phyloP scores from a whole-genome alignment of 1,140 invertebrate genomes.

The Coenobita brevimanus region DNA sequence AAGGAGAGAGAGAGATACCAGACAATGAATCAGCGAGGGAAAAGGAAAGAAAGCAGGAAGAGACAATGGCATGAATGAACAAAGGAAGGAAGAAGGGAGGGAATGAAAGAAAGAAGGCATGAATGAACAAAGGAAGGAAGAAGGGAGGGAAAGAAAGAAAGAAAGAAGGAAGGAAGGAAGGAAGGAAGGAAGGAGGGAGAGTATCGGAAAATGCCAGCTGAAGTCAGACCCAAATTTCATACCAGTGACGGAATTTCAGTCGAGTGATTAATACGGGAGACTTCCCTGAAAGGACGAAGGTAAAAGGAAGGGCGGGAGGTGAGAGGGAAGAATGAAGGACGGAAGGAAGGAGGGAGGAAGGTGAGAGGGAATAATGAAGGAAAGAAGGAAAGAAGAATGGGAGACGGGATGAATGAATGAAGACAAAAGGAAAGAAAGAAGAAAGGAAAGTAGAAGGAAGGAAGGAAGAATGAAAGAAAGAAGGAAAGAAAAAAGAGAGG shows the following conservation, averaged over 20 bases:
- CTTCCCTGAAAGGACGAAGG: not conserved
- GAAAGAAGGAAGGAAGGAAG: conserved; percentile 4
- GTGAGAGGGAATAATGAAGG: conserved; percentile 2
- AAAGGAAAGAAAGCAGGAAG: too few relatives aligned
- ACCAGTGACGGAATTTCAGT: not conserved
- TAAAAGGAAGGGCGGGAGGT: not conserved
- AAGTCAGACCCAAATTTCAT: not conserved
- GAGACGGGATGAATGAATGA: too few relatives aligned
- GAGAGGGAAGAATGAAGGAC: not conserved
- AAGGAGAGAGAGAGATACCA: too few relatives aligned
- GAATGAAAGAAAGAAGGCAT: not conserved
- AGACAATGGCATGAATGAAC: not conserved
- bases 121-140: not conserved
- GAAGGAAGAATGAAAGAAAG: too few relatives aligned
- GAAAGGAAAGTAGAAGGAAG: too few relatives aligned
- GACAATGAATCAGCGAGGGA: too few relatives aligned
- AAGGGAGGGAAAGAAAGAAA: conserved; percentile 13
- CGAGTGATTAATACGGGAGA: not conserved
- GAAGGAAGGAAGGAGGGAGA: conserved; percentile 28
- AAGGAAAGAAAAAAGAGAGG: too few relatives aligned
- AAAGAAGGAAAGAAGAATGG: not conserved
- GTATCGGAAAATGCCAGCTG: too few relatives aligned
- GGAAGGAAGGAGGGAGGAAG: conserved; percentile 18
- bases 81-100: not conserved
- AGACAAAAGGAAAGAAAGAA: not conserved